Evolutionary conservation across 2,888 invertebrate genomes (phyloP), one percentile per base, ranked within the genome.

Genomic region (Oscheius sp.): DNA sequence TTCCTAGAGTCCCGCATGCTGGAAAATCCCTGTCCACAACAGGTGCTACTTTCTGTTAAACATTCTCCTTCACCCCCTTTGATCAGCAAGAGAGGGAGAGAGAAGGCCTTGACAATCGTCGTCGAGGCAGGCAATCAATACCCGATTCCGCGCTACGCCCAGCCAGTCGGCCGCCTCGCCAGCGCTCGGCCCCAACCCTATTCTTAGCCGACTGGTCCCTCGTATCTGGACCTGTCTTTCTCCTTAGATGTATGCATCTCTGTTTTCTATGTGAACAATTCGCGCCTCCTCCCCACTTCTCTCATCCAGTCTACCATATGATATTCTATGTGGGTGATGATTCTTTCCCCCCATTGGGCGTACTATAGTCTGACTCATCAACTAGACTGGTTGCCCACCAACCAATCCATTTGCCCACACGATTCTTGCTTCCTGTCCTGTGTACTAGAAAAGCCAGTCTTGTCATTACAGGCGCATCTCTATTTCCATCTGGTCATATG

Each of bases 121-220:
- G 66, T 35, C 35, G 35, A 3, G 35, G 35, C 35, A n/a, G n/a
- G n/a, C n/a, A n/a, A n/a, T n/a, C n/a, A n/a, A n/a, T n/a, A n/a
- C n/a, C n/a, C n/a, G 35, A 35, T 49, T 66, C 52, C 61, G 35
- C 35, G 61, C 61, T 49, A 49, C 66, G 66, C 66, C 49, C 66
- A 66, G 66, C 66, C 66, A 66, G 66, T 66, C 66, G 66, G 66
- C 66, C 52, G 66, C 66, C 66, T 49, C 45, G n/a, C 46, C 66
- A 35, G n/a, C 52, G 66, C 66, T 49, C 66, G 66, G 66, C 66
- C 66, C 66, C 66, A 16, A 66, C 66, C 18, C 69, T 70, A 70
- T 70, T 70, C 69, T 70, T 70, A 70, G 69, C 69, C 69, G 43
- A 70, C 69, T 70, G 69, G 69, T 70, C 69, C 69, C 58, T 63